Evolutionary conservation across 1,140 invertebrate genomes (phyloP).

Genomic region (Coenobita brevimanus): DNA sequence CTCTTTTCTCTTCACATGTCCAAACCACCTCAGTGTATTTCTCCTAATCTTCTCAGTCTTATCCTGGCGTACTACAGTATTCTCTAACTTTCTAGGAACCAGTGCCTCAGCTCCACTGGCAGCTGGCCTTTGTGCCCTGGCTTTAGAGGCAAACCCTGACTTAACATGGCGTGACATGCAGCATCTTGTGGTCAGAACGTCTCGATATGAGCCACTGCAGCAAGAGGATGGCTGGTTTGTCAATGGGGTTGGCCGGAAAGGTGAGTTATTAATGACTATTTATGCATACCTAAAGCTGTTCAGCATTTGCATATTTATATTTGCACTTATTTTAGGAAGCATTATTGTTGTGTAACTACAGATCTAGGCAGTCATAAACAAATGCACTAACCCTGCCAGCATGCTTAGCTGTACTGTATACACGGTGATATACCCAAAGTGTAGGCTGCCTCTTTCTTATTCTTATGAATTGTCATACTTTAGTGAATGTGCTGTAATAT

Average conservation of each 20-base stretch:
- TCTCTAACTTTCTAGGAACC: conserved; percentile 77
- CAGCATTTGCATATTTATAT: neutral
- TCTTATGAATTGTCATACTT: too few species aligned
- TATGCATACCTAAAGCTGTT: neutral
- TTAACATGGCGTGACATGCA: conserved; percentile 99
- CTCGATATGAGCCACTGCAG: conserved; percentile 84
- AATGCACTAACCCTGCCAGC: too few species aligned
- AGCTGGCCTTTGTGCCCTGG: conserved; percentile 94
- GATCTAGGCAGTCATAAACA: too few species aligned
- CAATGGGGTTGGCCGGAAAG: conserved; percentile 92
- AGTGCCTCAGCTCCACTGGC: conserved; percentile 96
- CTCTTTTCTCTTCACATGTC: too few species aligned
- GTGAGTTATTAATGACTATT: conserved; percentile 70
- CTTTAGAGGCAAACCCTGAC: conserved; percentile 93
- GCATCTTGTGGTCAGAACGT: conserved; percentile 95
- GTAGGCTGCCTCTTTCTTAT: too few species aligned
- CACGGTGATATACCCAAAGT: too few species aligned
- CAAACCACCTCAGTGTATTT: too few species aligned
- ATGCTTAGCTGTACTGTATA: too few species aligned
- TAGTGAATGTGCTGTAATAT: too few species aligned
- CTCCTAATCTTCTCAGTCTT: too few species aligned
- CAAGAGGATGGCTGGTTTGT: conserved; percentile 92
- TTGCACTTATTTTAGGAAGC: neutral
- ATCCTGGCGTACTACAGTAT: too few species aligned
- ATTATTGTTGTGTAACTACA: too few species aligned